Evolutionary conservation across 2,888 invertebrate genomes (phyloP), one percentile per base, ranked within the genome.

Genomic region (Carcina quercana): DNA sequence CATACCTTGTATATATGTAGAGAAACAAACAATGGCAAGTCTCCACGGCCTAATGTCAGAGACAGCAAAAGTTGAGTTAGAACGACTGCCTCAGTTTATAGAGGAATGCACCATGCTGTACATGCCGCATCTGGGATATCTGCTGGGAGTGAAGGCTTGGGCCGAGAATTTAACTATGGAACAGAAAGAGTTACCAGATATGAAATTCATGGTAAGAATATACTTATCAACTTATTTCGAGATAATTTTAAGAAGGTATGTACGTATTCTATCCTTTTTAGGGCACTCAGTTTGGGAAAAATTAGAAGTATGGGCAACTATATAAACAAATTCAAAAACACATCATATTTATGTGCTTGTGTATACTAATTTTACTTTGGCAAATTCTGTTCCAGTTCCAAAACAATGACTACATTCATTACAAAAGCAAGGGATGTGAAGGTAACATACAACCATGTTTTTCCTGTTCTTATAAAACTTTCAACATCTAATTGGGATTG

Each of bases 111-210:
- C 86, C 10, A 87, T 92, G 69, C 65, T 90, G 31, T 91, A 91
- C 60, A 83, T 92, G 56, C 91, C 92, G 1, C 91, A 92, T 64
- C 84, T 93, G 40, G 93, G 95, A 0, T 94, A 93, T 70, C 72
- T 95, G 39, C 76, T 96, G 7, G 90, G 89, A 0, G 86, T 95
- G n/a, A 89, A 89, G 31, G 83, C 86, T 37, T 90, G 91, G 87
- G 84, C 80, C 1, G 74, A 83, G 0, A 54, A 85, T 53, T 78
- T 88, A 32, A 73, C 80, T 3, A 74, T 80, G 28, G 82, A 86
- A 1, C 85, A 89, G 33, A 85, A 87, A 43, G 65, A 86, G 30
- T 70, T 92, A 35, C 88, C 89, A 1, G 86, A 88, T 32, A 86
- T 93, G 59, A 88, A 91, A 52, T 93, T 91, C 55, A 89, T 91